Base-by-base conservation (phyloP, 2,113 vertebrate genomes). In the Poecilia latipinna region DNA sequence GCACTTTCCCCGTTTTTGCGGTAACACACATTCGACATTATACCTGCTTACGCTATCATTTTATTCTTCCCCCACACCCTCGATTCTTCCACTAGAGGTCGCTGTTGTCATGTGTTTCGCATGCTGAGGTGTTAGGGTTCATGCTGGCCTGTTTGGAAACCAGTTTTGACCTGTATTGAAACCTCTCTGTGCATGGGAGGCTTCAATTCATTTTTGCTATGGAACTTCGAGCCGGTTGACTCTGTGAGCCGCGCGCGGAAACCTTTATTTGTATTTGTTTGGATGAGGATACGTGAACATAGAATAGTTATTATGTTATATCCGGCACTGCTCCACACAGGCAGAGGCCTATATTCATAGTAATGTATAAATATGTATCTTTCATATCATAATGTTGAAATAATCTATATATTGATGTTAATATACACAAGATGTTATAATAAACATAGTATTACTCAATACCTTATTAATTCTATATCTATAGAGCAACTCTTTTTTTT, bases 121-220 rank as follows among this genome's bases (percentile, higher is more conserved):
- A 85, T 86, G 86, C 88, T 82, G 88, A 87, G 80, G 85, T 82
- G 83, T 75, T 33, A 64, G 72, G 76, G 70, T 82, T 83, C 79
- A 65, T 70, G 60, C 84, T 89, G 90, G 86, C 90, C 91, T 91
- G 89, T 90, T 90, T 88, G 80, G 79, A 84, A 91, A 92, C 88
- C 90, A 86, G 74, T 87, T 90, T 87, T 68, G 87, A 89, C 89
- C 89, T 90, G 89, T 90, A 91, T 91, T 93, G 92, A 77, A 91
- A 77, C 90, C 90, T 92, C 92, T 94, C 93, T 93, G 93, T 94
- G 93, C 93, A 93, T 94, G 92, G 90, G 93, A 93, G 91, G 89
- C 89, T 92, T 93, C 90, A 88, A 92, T 92, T 84, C 89, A 90
- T 74, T 84, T 80, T 77, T 85, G 83, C 83, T 84, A 75, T 82